phyloP scores from a whole-genome alignment of 2,797 vertebrate species.

The Otus scops region DNA sequence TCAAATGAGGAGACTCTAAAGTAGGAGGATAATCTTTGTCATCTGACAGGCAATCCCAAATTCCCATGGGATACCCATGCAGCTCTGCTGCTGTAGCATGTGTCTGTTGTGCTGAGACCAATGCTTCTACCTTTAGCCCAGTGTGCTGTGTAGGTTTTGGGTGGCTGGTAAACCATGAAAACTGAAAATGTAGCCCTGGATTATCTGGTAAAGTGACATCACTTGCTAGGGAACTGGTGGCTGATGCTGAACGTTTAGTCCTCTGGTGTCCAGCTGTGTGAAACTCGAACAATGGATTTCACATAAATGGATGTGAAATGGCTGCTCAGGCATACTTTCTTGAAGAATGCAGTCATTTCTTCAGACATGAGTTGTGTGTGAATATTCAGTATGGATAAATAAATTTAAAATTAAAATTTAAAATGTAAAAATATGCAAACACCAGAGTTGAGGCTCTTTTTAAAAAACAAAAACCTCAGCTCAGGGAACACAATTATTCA shows the following conservation, averaged over 20 bases:
- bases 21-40: conserved; percentile 11
- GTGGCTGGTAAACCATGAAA: background rate
- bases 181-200: background rate
- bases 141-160: accelerated
- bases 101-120: background rate
- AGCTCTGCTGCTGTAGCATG: background rate
- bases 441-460: background rate
- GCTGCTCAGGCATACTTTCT: background rate
- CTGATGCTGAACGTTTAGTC: accelerated
- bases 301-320: background rate
- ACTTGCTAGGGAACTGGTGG: background rate
- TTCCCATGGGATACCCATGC: background rate
- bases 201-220: accelerated
- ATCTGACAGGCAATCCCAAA: background rate
- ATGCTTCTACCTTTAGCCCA: background rate
- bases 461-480: background rate
- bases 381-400: background rate
- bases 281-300: background rate
- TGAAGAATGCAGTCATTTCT: background rate
- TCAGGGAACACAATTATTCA: background rate
- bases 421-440: conserved; percentile 43
- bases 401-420: background rate
- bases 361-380: background rate
- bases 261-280: background rate
- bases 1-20: conserved; percentile 17